Conservation (phyloP, 1,140 invertebrate species). For the Diuraphis noxia region DNA sequence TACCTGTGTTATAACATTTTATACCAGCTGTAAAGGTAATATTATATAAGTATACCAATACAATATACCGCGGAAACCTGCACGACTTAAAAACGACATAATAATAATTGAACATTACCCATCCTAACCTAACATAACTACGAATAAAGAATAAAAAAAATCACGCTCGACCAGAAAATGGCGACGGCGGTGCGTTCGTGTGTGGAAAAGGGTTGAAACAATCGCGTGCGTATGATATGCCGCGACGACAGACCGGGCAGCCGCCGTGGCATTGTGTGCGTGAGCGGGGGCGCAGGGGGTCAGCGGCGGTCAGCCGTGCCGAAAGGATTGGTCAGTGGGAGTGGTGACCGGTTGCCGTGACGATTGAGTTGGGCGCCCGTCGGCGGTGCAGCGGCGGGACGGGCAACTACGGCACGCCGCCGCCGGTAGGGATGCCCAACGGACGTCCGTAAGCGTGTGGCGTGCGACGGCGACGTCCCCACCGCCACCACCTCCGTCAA, state of each 20-base stretch:
- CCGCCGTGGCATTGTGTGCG: background rate
- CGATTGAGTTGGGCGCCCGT: slow-evolving; percentile 27
- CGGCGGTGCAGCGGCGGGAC: background rate
- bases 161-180: slow-evolving; percentile 27
- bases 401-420: background rate
- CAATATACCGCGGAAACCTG: no score
- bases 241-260: background rate
- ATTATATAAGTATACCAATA: no score
- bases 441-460: background rate
- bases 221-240: background rate
- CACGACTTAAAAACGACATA: no score
- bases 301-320: slow-evolving; percentile 31
- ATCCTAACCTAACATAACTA: background rate
- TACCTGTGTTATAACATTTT: no score
- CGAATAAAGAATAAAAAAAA: background rate
- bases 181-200: background rate
- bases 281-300: background rate
- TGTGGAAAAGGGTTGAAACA: slow-evolving; percentile 44
- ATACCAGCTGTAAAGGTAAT: no score
- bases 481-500: no score
- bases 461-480: no score
- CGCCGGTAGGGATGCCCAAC: slow-evolving; percentile 39
- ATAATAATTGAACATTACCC: background rate
- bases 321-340: slow-evolving; percentile 53
- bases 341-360: slow-evolving; percentile 50